A percentile compares a stretch with the other conserved stretches of the same genome.
Evolutionary conservation across 2,797 vertebrate species (phyloP).

Genomic region (Aphelocoma californica): DNA sequence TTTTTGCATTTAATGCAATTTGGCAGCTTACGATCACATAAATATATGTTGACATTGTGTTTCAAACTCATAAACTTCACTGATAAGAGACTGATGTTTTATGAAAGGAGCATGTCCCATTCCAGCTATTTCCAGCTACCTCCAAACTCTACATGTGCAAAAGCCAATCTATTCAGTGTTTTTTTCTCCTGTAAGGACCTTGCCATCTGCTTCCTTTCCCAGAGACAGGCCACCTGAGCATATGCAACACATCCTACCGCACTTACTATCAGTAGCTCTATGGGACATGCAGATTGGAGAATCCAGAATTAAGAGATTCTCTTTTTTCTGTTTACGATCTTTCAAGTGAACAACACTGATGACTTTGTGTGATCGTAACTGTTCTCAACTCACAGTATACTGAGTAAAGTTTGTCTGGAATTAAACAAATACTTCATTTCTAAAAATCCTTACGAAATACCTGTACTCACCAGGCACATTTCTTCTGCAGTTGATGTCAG

Average conservation of each 20-base stretch:
- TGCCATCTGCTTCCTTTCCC: background rate
- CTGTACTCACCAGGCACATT: constrained; percentile 22
- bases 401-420: background rate
- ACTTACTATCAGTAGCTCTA: background rate
- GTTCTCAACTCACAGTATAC: accelerated
- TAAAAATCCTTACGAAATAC: constrained; percentile 40
- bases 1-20: background rate
- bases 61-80: background rate
- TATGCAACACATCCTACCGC: background rate
- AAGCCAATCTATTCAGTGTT: background rate
- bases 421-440: background rate
- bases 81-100: background rate
- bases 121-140: background rate
- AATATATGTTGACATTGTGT: background rate
- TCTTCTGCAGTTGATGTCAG: background rate
- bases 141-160: background rate
- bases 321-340: background rate
- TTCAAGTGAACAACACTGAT: background rate
- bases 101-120: background rate
- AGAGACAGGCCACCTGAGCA: background rate
- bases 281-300: background rate
- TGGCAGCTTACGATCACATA: background rate
- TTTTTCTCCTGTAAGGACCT: background rate
- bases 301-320: background rate
- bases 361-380: background rate